Conservation (phyloP, 1,140 invertebrate genomes). For the Telenomus remus region DNA sequence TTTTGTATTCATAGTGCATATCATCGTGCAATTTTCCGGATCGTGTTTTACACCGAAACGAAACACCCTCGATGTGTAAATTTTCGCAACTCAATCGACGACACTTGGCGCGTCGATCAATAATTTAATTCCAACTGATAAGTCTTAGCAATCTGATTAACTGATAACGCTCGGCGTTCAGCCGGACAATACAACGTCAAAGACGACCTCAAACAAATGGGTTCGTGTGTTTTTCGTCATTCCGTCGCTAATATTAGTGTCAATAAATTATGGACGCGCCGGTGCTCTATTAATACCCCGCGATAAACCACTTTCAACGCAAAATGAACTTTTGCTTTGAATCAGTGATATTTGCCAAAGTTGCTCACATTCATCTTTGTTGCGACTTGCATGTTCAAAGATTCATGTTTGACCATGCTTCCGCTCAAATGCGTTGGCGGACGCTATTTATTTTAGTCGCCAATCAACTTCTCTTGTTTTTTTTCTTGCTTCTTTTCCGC, state of each 20-base stretch:
- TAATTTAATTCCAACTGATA: too few relatives aligned
- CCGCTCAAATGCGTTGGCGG: background rate
- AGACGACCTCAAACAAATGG: background rate
- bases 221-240: background rate
- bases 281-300: slow-evolving; percentile 16
- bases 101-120: too few relatives aligned
- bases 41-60: too few relatives aligned
- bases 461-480: too few relatives aligned
- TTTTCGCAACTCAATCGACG: too few relatives aligned
- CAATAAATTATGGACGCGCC: slow-evolving; percentile 24
- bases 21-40: too few relatives aligned
- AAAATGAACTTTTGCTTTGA: slow-evolving; percentile 13
- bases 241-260: slow-evolving; percentile 16
- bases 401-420: background rate
- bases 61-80: too few relatives aligned
- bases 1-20: too few relatives aligned
- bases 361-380: slow-evolving; percentile 1
- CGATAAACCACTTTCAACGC: slow-evolving; percentile 8
- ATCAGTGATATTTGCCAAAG: slow-evolving; percentile 29
- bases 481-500: too few relatives aligned
- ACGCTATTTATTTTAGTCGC: too few relatives aligned
- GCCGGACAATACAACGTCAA: slow-evolving; percentile 8
- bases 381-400: background rate
- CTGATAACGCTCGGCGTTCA: background rate
- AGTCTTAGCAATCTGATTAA: too few relatives aligned